Evolutionary conservation across 2,113 vertebrate genomes (phyloP).

Genomic region (Papio anubis): DNA sequence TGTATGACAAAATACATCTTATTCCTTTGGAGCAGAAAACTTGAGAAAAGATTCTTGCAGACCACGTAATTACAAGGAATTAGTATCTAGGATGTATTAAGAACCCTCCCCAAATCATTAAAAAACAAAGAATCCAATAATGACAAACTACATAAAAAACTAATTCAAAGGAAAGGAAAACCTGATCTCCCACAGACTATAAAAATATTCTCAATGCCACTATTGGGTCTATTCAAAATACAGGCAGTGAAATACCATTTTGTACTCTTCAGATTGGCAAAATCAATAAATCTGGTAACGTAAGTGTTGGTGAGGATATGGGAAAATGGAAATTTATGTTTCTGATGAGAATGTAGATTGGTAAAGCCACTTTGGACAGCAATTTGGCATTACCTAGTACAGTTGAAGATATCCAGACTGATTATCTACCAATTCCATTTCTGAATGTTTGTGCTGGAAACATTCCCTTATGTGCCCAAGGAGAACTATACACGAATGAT

Average conservation of each 20-base stretch:
- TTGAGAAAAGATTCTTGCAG: neutral
- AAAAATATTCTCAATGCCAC: neutral
- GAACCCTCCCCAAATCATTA: neutral
- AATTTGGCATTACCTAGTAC: neutral
- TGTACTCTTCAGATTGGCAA: neutral
- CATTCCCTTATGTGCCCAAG: neutral
- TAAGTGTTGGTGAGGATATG: neutral
- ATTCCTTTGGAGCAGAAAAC: neutral
- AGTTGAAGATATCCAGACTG: neutral
- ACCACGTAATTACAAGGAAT: neutral
- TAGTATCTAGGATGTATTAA: neutral
- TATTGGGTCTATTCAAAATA: neutral
- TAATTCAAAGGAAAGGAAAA: conserved; percentile 11
- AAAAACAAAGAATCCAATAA: neutral
- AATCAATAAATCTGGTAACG: neutral
- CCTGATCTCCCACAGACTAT: neutral
- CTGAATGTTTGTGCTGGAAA: neutral
- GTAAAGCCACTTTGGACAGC: neutral
- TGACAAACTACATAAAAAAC: conserved; percentile 5
- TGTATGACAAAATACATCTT: neutral
- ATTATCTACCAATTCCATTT: neutral
- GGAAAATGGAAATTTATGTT: neutral
- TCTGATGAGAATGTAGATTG: neutral
- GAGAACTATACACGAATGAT: neutral
- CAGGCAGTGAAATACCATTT: neutral